Base-by-base conservation (phyloP, 37 sponge, comb jelly and placozoan species). In the Halisarca cf. caerulea region DNA sequence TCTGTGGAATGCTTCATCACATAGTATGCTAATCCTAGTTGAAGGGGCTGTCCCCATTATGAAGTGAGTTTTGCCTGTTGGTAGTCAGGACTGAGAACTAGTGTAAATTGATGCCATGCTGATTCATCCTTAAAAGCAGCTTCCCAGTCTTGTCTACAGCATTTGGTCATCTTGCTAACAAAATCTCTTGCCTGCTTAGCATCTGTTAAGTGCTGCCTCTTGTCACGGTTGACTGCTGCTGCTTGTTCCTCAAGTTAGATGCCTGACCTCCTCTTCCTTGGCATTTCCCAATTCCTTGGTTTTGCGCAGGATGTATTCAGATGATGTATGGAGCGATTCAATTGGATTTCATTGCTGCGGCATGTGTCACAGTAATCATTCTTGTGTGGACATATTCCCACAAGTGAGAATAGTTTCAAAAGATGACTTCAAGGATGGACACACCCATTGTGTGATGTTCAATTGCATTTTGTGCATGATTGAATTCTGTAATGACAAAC, bases 341-440 rank as follows among this genome's bases (percentile, higher is more conserved):
- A 35, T 24, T 88, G 69, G 7, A 57, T 57, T 20, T 62, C 39
- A 23, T 64, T 27, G 18, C 54, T 21, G 24, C 47, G 53, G 59
- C 81, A 86, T 28, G 81, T 77, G 58, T 88, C 88, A 78, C 88
- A 88, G 58, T 88, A 88, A 58, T 88, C 88, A 9, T 54, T 45
- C 30, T 36, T 58, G 33, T 35, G 51, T 28, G 88, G 79, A 61
- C 58, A 35, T 17, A 88, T 40, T 6, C 55, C 79, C 20, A 23
- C 41, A 25, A 43, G 54, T 40, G 88, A 70, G 17, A 83, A 30
- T 55, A 81, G 41, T 45, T 81, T 54, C 53, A 73, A 38, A 35
- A 85, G 73, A 83, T 83, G 83, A 24, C 58, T 33, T 9, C 28
- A 15, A 79, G 74, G 73, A 86, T 24, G 28, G 59, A 25, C 5